Percentiles rank a stretch among this genome's conserved stretches.
Evolutionary conservation across 2,113 vertebrate genomes (phyloP).

Genomic region (Psilopogon haemacephalus): DNA sequence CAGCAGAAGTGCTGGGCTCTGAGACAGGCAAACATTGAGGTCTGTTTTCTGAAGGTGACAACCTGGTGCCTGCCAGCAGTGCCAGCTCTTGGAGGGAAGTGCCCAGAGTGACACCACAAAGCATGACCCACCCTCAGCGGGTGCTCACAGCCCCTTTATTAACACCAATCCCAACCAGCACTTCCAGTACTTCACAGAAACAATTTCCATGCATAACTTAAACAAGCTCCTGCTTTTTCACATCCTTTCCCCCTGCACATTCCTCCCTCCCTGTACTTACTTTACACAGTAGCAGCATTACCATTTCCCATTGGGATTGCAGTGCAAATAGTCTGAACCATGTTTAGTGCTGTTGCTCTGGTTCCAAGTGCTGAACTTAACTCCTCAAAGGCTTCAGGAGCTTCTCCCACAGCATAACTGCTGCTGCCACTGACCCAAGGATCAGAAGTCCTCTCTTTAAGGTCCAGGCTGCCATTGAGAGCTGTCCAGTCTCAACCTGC

Average conservation of each 20-base stretch:
- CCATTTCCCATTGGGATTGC: conserved; percentile 44
- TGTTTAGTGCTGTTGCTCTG: background rate
- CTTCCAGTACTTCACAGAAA: background rate
- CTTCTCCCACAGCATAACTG: background rate
- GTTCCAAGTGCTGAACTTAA: background rate
- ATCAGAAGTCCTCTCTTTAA: background rate
- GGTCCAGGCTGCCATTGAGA: background rate
- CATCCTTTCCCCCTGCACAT: background rate
- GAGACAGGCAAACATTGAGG: too few species aligned
- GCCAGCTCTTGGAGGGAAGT: background rate
- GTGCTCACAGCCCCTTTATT: conserved; percentile 27
- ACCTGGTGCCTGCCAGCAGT: background rate
- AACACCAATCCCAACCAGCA: background rate
- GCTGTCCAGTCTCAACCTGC: background rate
- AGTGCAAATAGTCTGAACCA: background rate
- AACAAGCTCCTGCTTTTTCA: conserved; percentile 16
- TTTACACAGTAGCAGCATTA: background rate
- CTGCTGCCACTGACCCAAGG: background rate
- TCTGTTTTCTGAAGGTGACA: too few species aligned
- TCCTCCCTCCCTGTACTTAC: background rate
- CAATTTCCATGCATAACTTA: conserved; percentile 26
- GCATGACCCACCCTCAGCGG: background rate
- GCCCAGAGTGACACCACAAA: background rate
- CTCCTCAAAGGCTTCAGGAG: background rate
- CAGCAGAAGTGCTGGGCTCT: too few species aligned